Conservation (phyloP, 1,140 invertebrate species). For the Drosophila ohnishii region DNA sequence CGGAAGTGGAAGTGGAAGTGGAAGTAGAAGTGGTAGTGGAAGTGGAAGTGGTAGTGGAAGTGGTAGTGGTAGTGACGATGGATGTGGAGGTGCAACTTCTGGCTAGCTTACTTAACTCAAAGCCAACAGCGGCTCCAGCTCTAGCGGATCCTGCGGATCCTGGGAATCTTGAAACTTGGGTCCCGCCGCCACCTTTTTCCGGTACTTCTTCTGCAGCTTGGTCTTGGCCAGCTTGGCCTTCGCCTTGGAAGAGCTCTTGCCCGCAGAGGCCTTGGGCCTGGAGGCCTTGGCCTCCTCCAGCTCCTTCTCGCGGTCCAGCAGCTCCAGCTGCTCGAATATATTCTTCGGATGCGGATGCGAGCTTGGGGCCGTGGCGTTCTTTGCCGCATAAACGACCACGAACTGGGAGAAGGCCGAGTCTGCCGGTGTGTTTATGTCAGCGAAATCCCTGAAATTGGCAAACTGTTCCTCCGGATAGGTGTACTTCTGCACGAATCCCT, state of each 20-base stretch:
- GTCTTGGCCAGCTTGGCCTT: conserved; percentile 86
- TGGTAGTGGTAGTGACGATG: conserved; percentile 15
- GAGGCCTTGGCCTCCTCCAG: conserved; percentile 71
- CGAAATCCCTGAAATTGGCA: conserved; percentile 94
- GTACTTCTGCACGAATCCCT: conserved; percentile 82
- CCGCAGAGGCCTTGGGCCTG: conserved; percentile 41
- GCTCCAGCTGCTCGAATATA: conserved; percentile 90
- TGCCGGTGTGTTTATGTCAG: conserved; percentile 92
- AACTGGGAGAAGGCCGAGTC: conserved; percentile 92
- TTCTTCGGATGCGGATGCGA: conserved; percentile 88
- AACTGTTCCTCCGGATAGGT: conserved; percentile 90
- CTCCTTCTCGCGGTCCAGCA: conserved; percentile 86
- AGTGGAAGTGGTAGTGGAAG: not conserved
- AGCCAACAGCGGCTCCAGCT: conserved; percentile 87
- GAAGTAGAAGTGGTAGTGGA: too few relatives aligned
- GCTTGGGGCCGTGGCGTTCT: conserved; percentile 84
- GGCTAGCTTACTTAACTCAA: conserved; percentile 84
- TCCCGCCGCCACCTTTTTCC: conserved; percentile 84
- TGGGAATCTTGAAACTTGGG: conserved; percentile 71
- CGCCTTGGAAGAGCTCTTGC: conserved; percentile 87
- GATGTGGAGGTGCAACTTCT: not conserved
- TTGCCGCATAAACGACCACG: conserved; percentile 91
- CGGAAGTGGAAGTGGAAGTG: conserved; percentile 18
- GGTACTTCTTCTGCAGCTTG: conserved; percentile 85
- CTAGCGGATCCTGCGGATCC: conserved; percentile 50